Conservation (phyloP, 2,113 vertebrate species). For the Ivindomyrus marchei region DNA sequence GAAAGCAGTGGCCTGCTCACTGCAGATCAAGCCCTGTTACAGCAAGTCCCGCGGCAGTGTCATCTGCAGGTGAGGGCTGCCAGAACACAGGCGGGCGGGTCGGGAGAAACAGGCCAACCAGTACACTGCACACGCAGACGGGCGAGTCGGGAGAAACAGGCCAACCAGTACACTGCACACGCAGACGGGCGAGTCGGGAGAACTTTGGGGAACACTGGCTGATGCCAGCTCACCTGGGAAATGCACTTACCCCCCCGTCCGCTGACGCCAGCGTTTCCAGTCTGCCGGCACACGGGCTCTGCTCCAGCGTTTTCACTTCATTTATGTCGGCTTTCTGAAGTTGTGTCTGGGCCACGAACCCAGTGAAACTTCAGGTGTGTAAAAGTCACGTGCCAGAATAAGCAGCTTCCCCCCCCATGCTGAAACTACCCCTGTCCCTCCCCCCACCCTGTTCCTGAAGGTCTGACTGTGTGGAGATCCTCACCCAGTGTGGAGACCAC, state of each 20-base stretch:
- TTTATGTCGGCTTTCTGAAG: not conserved
- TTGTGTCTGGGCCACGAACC: not conserved
- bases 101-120: not conserved
- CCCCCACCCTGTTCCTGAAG: slow-evolving; percentile 45
- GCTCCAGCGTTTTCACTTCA: not conserved
- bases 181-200: no score
- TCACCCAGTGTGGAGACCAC: slow-evolving; percentile 89
- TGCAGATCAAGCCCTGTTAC: slow-evolving; percentile 97
- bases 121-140: not conserved
- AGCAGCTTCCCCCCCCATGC: not conserved
- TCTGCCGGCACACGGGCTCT: not conserved
- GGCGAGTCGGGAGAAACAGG: not conserved
- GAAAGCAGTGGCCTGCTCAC: slow-evolving; percentile 90
- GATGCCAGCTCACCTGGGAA: not conserved
- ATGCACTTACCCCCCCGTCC: not conserved
- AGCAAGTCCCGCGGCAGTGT: slow-evolving; percentile 89
- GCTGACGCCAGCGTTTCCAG: not conserved
- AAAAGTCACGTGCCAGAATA: not conserved
- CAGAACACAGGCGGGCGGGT: no score
- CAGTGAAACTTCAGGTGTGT: not conserved
- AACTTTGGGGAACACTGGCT: not conserved
- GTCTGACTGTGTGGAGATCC: slow-evolving; percentile 93
- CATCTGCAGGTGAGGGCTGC: slow-evolving; percentile 85
- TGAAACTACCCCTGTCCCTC: not conserved
- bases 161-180: no score